phyloP scores from a whole-genome alignment of 2,888 invertebrate species.

The Oligia fasciuncula region DNA sequence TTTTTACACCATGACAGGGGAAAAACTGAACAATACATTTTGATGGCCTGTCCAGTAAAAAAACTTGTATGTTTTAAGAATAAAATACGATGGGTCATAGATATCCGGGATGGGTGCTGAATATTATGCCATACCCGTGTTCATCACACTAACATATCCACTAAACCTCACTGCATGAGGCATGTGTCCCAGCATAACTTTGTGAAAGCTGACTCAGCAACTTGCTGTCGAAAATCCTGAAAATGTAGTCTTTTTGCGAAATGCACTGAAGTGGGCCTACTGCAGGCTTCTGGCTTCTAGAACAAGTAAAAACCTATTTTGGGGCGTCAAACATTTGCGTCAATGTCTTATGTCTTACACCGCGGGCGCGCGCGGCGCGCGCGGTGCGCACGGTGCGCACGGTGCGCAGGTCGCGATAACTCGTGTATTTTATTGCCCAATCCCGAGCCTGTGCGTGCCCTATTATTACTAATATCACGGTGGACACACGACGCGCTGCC shows the following conservation, averaged over 20 bases:
- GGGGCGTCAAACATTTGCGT: not conserved
- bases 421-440: slow-evolving; percentile 77
- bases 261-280: too few relatives aligned
- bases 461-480: slow-evolving; percentile 66
- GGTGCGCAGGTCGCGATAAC: slow-evolving; percentile 73
- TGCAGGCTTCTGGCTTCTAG: not conserved
- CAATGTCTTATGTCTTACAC: slow-evolving; percentile 17
- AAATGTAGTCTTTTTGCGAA: not conserved
- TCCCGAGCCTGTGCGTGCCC: slow-evolving; percentile 74
- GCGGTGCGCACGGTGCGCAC: too few relatives aligned
- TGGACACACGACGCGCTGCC: slow-evolving; percentile 55
- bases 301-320: not conserved
- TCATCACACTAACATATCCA: not conserved
- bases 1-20: slow-evolving; percentile 20
- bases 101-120: not conserved
- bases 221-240: too few relatives aligned
- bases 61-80: not conserved
- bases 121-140: not conserved
- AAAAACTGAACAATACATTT: slow-evolving; percentile 49
- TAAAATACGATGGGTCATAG: not conserved
- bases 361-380: slow-evolving; percentile 57
- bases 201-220: not conserved
- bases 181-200: not conserved
- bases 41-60: slow-evolving; percentile 11
- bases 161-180: not conserved